Base-by-base conservation (phyloP, 2,888 invertebrate species). In the Drosophila mulleri region DNA sequence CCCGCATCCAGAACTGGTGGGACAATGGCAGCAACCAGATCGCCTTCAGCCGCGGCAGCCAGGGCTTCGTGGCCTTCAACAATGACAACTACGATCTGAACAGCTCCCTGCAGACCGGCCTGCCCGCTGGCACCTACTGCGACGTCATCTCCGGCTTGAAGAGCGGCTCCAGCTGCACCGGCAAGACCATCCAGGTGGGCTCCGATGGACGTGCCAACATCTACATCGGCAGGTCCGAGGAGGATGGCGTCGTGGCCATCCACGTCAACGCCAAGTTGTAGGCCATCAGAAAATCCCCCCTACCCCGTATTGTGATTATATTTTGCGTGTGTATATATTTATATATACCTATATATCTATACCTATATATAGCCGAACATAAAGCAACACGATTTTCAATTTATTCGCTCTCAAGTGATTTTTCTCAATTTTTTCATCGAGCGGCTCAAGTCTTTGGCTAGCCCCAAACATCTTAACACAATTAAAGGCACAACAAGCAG, bases 11-110 rank as follows among this genome's bases (percentile, higher is more conserved):
- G 48, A 94, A 95, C 90, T 98, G 97, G 97, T 97, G 97, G 96
- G 96, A 96, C 86, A 96, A 97, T 78, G 95, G 95, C 9, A 94
- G 94, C 91, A 96, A 97, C 91, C 97, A 98, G 93, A 97, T 98
- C 62, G 95, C 97, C 0, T 98, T 97, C 94, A 96, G 96, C 83
- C 95, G 97, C 16, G 97, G 97, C 0, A 94, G 94, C 61, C 94
- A 94, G 73, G 97, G 94, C 11, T 98, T 98, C 90, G 93, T 97
- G 16, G 97, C 96, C 11, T 95, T 97, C 85, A 97, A 97, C 88
- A 94, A 94, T 44, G 96, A 96, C 23, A 94, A 93, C 80, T 87
- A 75, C 48, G 94, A 95, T 81, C 86, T 97, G 39, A 94, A 94
- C 63, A 93, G 94, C 78, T 94, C 91, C 3, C 76, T 91, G 1